Percentiles rank a stretch among this genome's conserved stretches.
These are phyloP conservation scores for Protosalanx chinensis DNA, from an alignment of 2,797 vertebrate genomes.

Conservation along the genomic window DNA sequence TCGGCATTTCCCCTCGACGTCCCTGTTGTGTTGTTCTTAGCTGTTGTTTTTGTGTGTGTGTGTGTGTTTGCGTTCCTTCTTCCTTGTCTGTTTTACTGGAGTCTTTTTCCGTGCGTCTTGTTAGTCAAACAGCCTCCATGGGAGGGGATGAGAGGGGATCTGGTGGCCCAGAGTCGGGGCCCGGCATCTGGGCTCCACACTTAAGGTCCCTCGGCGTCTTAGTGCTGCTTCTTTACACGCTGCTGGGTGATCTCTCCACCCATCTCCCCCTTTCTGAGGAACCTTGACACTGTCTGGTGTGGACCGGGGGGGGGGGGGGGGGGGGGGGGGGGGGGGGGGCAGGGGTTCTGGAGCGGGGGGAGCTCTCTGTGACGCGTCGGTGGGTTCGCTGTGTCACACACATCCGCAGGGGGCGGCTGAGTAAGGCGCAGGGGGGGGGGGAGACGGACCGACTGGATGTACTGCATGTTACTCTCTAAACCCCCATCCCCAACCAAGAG, in stretches of 20 bases:
- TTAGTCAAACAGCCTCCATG: slow-evolving; percentile 47
- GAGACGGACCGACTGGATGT: slow-evolving; percentile 26
- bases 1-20: slow-evolving; percentile 58
- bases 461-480: slow-evolving; percentile 1
- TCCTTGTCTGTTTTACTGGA: slow-evolving; percentile 21
- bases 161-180: slow-evolving; percentile 30
- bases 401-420: slow-evolving; percentile 37
- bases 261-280: slow-evolving; percentile 56
- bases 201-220: slow-evolving; percentile 60
- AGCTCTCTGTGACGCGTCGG: slow-evolving; percentile 32
- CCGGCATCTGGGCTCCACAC: slow-evolving; percentile 40
- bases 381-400: slow-evolving; percentile 45
- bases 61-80: too few species aligned
- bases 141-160: slow-evolving; percentile 46
- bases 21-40: slow-evolving; percentile 53
- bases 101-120: slow-evolving; percentile 23
- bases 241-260: slow-evolving; percentile 59
- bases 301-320: slow-evolving; percentile 22
- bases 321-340: slow-evolving; percentile 22
- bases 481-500: slow-evolving; percentile 20
- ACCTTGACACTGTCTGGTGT: slow-evolving; percentile 53
- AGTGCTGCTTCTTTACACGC: slow-evolving; percentile 63
- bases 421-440: slow-evolving; percentile 16
- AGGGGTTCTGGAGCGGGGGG: too few species aligned
- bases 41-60: slow-evolving; percentile 42